Percentiles rank a stretch among this genome's conserved stretches.
phyloP scores from a whole-genome alignment of 1,140 invertebrate genomes.

The Drosophila navojoa region DNA sequence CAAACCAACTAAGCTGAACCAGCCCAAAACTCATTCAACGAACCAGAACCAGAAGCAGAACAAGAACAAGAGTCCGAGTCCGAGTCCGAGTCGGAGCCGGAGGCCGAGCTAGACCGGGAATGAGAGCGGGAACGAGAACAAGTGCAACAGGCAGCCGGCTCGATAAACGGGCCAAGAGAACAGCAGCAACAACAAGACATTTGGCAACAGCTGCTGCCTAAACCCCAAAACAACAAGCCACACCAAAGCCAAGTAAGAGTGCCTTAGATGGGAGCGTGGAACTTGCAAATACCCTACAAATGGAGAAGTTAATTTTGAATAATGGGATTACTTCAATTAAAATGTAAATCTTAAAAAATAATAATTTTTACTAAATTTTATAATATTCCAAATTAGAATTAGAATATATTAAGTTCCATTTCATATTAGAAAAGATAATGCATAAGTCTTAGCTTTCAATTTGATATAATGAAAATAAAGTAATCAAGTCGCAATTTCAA shows the following conservation, averaged over 20 bases:
- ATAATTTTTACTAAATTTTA: no score
- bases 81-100: slow-evolving; percentile 46
- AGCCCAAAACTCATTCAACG: slow-evolving; percentile 30
- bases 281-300: background rate
- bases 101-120: slow-evolving; percentile 28
- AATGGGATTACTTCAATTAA: no score
- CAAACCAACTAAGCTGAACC: slow-evolving; percentile 33
- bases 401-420: no score
- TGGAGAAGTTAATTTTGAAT: background rate
- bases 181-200: slow-evolving; percentile 22
- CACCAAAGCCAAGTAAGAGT: slow-evolving; percentile 18
- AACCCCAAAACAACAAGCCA: slow-evolving; percentile 27
- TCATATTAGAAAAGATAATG: no score
- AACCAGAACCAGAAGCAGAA: slow-evolving; percentile 52
- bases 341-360: no score
- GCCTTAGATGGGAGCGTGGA: background rate
- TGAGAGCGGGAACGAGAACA: slow-evolving; percentile 60
- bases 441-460: no score
- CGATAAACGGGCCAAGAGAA: slow-evolving; percentile 49
- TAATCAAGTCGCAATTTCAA: no score
- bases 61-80: slow-evolving; percentile 63
- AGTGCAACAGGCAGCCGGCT: slow-evolving; percentile 63
- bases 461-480: no score
- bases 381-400: no score
- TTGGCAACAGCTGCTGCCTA: slow-evolving; percentile 38